Evolutionary conservation across 2,888 invertebrate genomes (phyloP), one percentile per base, ranked within the genome.

Genomic region (Graphium colonna): DNA sequence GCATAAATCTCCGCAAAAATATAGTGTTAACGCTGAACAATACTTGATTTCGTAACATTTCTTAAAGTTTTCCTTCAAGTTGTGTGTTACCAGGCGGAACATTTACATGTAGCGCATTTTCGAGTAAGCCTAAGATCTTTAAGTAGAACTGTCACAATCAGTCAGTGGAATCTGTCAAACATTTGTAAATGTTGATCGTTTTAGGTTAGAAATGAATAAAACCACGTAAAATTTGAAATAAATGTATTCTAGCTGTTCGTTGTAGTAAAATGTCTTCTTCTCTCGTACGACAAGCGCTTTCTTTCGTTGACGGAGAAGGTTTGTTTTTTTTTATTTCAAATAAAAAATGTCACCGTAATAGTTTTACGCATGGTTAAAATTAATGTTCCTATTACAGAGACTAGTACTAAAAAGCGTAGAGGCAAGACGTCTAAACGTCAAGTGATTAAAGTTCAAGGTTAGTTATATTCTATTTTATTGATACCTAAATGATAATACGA

Each of bases 231-330:
- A 38, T 48, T 18, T 10, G 28, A 12, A 33, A 48, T 51, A 73
- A 79, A 82, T 82, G 82, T 64, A 65, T 73, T 67, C 62, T 44
- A 31, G 55, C 59, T 31, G 51, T 56, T 59, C 38, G 33, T 46
- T 52, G 54, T 64, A 63, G 55, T 79, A 84, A 80, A 77, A 92
- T 92, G 92, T 92, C 92, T 75, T 82, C 89, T 67, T 86, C 90
- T 49, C 77, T 92, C 71, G 81, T 92, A 42, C 86, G 90, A 61
- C 86, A 90, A 67, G 91, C 92, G 63, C 80, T 92, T 55, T 90
- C 90, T 68, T 79, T 92, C 60, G 84, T 92, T 26, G 90, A 90
- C 55, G 84, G 77, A 56, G 79, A 84, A 76, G 85, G 88, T 86
- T 15, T 42, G 44, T 56, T 1, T 5, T 5, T 5, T 21, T 21